Conservation (phyloP, 2,113 vertebrate species). For the Sceloporus tristichus region DNA sequence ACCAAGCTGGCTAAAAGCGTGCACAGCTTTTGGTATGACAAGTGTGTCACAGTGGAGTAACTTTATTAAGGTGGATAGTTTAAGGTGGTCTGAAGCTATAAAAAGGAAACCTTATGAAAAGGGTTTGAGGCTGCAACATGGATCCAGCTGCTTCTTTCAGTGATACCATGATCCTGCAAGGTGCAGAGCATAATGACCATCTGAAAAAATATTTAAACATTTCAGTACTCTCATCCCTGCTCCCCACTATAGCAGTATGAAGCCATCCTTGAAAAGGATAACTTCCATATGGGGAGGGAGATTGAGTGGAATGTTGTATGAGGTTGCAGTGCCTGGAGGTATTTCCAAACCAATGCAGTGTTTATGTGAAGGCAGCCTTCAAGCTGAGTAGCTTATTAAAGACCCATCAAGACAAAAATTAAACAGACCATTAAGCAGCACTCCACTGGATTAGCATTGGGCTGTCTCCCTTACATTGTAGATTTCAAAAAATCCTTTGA, state of each 20-base stretch:
- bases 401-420: slow-evolving; percentile 59
- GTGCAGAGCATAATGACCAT: neutral
- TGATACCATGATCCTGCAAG: neutral
- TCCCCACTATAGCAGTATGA: neutral
- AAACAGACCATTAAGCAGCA: slow-evolving; percentile 65
- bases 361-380: slow-evolving; percentile 27
- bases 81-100: slow-evolving; percentile 11
- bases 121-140: neutral
- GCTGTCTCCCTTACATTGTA: slow-evolving; percentile 61
- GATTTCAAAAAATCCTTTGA: slow-evolving; percentile 77
- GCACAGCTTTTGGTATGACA: neutral
- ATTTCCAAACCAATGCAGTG: slow-evolving; percentile 26
- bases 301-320: neutral
- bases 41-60: slow-evolving; percentile 9
- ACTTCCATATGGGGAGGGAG: slow-evolving; percentile 8
- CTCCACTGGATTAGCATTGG: slow-evolving; percentile 68
- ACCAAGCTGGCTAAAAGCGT: slow-evolving; percentile 22
- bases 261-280: slow-evolving; percentile 12
- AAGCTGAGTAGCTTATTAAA: slow-evolving; percentile 46
- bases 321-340: neutral
- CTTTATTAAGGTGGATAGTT: slow-evolving; percentile 29
- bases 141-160: neutral
- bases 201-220: slow-evolving; percentile 12
- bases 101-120: neutral
- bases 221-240: neutral